phyloP scores from a whole-genome alignment of 2,888 invertebrate species.

The Mycalesis mineus region DNA sequence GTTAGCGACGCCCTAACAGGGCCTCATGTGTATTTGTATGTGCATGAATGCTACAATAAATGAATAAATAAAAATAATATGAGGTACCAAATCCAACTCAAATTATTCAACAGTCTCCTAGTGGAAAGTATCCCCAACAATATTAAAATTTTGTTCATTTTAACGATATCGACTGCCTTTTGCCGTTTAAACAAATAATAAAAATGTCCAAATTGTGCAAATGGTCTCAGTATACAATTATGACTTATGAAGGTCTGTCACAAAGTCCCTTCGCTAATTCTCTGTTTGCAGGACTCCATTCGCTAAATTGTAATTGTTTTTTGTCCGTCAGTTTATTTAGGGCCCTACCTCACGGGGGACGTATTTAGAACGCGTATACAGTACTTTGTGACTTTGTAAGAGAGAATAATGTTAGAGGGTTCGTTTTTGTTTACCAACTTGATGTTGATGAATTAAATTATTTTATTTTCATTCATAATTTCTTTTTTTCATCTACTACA shows the following conservation, averaged over 20 bases:
- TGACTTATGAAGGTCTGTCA: background rate
- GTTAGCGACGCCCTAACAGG: too few species aligned
- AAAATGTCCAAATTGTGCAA: background rate
- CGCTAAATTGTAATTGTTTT: slow-evolving; percentile 6
- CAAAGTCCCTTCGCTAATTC: background rate
- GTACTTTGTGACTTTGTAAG: slow-evolving; percentile 6
- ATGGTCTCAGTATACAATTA: background rate
- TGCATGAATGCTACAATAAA: too few species aligned
- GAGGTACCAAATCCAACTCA: too few species aligned
- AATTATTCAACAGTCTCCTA: too few species aligned
- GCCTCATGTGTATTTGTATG: too few species aligned
- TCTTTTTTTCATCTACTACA: too few species aligned
- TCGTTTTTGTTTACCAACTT: slow-evolving; percentile 1
- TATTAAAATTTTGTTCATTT: too few species aligned
- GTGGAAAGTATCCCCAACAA: too few species aligned
- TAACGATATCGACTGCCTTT: too few species aligned
- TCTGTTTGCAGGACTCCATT: background rate
- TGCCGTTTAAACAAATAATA: too few species aligned
- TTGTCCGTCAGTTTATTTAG: slow-evolving; percentile 13
- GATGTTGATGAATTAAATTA: slow-evolving; percentile 23
- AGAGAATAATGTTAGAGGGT: background rate
- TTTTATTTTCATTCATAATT: background rate
- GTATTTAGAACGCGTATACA: slow-evolving; percentile 5
- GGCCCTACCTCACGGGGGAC: slow-evolving; percentile 1
- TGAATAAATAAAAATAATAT: too few species aligned